Evolutionary conservation across 2,888 invertebrate species (phyloP).

Genomic region (Liodrosophila aerea): DNA sequence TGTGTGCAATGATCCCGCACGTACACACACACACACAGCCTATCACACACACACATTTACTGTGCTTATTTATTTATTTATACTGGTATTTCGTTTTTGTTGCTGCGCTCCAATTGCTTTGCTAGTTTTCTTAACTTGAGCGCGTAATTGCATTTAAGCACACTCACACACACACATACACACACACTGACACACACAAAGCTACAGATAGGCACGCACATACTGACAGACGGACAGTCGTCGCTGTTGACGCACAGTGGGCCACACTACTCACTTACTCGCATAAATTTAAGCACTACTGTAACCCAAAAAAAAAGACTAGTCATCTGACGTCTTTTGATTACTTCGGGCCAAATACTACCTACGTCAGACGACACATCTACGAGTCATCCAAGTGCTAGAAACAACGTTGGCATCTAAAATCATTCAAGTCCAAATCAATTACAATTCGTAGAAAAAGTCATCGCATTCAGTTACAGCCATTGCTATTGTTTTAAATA

Average conservation of each 20-base stretch:
- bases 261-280: constrained; percentile 16
- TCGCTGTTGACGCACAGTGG: constrained; percentile 61
- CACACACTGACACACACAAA: constrained; percentile 13
- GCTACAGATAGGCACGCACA: constrained; percentile 15
- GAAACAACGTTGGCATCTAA: too few species aligned
- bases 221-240: constrained; percentile 50
- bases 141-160: constrained; percentile 74
- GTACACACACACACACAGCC: constrained; percentile 38
- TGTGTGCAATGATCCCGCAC: constrained; percentile 74
- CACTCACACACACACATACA: constrained; percentile 40
- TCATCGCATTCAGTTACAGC: too few species aligned
- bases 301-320: too few species aligned
- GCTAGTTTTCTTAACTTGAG: constrained; percentile 70
- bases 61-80: constrained; percentile 44
- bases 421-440: too few species aligned
- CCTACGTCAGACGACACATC: too few species aligned
- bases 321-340: neutral
- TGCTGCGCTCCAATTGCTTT: constrained; percentile 67
- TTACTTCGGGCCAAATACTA: too few species aligned
- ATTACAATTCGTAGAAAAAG: too few species aligned
- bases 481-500: too few species aligned
- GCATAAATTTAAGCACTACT: neutral
- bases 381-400: too few species aligned
- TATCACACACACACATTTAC: constrained; percentile 28
- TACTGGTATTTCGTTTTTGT: constrained; percentile 55